Base-by-base conservation (phyloP, 2,113 vertebrate species). In the Eidolon helvum region DNA sequence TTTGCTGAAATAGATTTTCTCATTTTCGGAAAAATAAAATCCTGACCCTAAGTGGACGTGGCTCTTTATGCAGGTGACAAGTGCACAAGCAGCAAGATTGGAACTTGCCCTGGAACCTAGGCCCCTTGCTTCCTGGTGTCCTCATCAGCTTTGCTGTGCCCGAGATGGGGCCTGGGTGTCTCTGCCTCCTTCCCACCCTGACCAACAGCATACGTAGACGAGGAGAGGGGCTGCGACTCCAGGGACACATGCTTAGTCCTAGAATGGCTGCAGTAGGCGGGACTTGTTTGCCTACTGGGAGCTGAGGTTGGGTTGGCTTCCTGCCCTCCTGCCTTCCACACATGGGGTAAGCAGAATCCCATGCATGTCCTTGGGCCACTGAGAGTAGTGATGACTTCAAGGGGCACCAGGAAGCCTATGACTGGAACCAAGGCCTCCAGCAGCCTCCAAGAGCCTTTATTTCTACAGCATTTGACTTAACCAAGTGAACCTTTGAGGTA, bases 1-100 rank as follows among this genome's bases (percentile, higher is more conserved):
- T 57, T 61, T 79, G 28, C 33, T 72, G 65, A 93, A 72, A 55
- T 21, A 82, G 71, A n/a, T 28, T 7, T 0, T 86, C 59, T 89
- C 78, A 61, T 91, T 85, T 72, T 45, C 43, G 84, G 83, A 30
- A 88, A 86, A 86, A 38, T 53, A 38, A 72, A 94, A 87, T 48
- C n/a, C 21, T 11, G 5, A 40, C 38, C 8, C 15, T 53, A 40
- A 75, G 43, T 38, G 14, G 40, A 71, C 14, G 12, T 35, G 7
- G 16, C 4, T 3, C 33, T 88, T 45, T 35, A 57, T 50, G 12
- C 48, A 59, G 38, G 45, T 82, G 69, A 88, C 11, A 90, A 68
- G 63, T 11, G 57, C 61, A 77, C 2, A 35, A 45, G 26, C 15
- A 33, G 43, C 38, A 38, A 45, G 10, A 12, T 26, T 30, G 30